Percentiles rank a stretch among this genome's conserved stretches.
Conservation (phyloP, 2,888 invertebrate species). For the Athrips mouffetella region DNA sequence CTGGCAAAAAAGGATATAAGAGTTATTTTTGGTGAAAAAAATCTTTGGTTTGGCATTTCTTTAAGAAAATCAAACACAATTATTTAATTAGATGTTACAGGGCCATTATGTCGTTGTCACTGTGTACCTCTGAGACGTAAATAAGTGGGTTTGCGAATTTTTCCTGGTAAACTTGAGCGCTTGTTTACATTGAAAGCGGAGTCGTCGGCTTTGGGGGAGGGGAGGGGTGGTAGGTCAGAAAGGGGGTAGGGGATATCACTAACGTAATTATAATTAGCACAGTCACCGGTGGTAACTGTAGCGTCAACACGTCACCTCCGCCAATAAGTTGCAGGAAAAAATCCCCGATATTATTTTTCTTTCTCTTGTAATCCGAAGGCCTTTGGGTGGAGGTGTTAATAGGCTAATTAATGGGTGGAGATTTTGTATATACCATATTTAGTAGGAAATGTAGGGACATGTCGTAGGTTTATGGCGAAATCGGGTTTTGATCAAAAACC, state of each 20-base stretch:
- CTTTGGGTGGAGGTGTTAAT: background rate
- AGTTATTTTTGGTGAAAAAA: no score
- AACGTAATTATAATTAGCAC: slow-evolving; percentile 74
- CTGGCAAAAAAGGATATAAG: no score
- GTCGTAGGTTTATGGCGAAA: background rate
- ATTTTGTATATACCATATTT: background rate
- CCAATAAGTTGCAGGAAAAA: slow-evolving; percentile 5
- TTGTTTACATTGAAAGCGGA: slow-evolving; percentile 72
- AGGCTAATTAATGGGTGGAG: background rate
- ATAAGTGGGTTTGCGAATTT: slow-evolving; percentile 72
- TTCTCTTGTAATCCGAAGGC: slow-evolving; percentile 15
- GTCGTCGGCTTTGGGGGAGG: slow-evolving; percentile 64
- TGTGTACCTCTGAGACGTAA: slow-evolving; percentile 62
- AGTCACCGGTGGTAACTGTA: slow-evolving; percentile 47
- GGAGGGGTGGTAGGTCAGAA: slow-evolving; percentile 27
- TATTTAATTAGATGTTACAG: slow-evolving; percentile 27
- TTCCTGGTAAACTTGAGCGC: slow-evolving; percentile 67
- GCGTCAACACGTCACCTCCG: slow-evolving; percentile 37
- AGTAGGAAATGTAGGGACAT: background rate
- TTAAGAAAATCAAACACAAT: slow-evolving; percentile 11
- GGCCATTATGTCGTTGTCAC: slow-evolving; percentile 44
- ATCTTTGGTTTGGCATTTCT: background rate
- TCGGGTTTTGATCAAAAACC: no score
- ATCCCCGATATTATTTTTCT: background rate
- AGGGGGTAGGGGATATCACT: slow-evolving; percentile 46